Percentiles rank a stretch among this genome's conserved stretches.
These are phyloP conservation scores for Grantiella picta DNA, from an alignment of 2,113 vertebrate species.

Conservation along the genomic window DNA sequence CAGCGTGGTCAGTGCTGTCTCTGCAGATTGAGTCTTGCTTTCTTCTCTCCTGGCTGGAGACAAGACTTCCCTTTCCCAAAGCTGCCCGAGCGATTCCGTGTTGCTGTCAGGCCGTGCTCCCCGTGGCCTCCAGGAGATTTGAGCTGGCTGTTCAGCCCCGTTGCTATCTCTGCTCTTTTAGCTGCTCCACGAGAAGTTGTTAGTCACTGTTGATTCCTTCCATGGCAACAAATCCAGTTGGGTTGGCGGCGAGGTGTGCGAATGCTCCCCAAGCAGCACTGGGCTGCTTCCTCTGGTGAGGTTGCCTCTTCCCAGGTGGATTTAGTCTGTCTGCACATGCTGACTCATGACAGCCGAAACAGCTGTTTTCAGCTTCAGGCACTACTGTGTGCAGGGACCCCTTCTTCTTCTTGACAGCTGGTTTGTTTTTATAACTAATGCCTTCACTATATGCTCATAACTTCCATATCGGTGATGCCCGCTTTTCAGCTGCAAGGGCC, in stretches of 20 bases:
- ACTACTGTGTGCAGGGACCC: constrained; percentile 64
- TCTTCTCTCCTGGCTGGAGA: not conserved
- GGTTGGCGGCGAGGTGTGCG: not conserved
- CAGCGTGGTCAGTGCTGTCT: not conserved
- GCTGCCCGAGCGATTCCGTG: not conserved
- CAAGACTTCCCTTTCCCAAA: not conserved
- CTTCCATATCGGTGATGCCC: constrained; percentile 51
- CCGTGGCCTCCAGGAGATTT: not conserved
- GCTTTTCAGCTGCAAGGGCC: not conserved
- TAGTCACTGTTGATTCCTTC: constrained; percentile 58
- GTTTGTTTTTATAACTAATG: constrained; percentile 65
- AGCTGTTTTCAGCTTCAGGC: constrained; percentile 68
- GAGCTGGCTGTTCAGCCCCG: not conserved
- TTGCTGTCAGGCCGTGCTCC: constrained; percentile 1
- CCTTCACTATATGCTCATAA: constrained; percentile 57
- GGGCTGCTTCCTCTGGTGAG: constrained; percentile 58
- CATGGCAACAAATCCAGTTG: constrained; percentile 58
- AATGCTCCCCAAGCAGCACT: constrained; percentile 36
- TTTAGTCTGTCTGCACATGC: constrained; percentile 66
- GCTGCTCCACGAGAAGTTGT: constrained; percentile 14
- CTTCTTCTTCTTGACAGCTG: constrained; percentile 64
- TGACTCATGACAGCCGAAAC: constrained; percentile 65
- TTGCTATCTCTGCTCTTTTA: constrained; percentile 37
- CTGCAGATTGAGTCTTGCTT: not conserved
- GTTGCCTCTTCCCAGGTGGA: constrained; percentile 66